Percentiles rank a stretch among this genome's conserved stretches.
Conservation (phyloP, 2,113 vertebrate species). For the Athene noctua region DNA sequence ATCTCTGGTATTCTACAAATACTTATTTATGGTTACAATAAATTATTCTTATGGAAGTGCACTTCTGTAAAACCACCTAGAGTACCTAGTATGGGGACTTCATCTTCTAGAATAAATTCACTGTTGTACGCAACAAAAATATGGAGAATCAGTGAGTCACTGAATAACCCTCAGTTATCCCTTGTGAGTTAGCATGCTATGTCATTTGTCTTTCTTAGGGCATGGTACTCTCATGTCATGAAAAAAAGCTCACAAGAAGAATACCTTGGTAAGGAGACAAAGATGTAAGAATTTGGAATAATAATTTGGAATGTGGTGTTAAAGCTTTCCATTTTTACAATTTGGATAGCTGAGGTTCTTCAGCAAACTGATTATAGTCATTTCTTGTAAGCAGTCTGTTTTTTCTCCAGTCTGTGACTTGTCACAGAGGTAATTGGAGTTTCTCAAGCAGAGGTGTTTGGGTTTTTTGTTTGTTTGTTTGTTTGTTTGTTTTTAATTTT, state of each 20-base stretch:
- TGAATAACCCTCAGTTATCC: background rate
- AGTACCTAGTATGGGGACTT: background rate
- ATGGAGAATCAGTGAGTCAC: background rate
- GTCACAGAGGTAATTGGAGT: background rate
- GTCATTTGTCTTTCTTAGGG: background rate
- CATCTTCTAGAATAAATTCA: background rate
- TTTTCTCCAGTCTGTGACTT: background rate
- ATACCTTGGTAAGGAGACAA: background rate
- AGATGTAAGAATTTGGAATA: background rate
- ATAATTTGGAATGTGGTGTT: background rate
- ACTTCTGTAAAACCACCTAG: background rate
- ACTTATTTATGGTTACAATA: slow-evolving; percentile 47
- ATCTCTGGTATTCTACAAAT: slow-evolving; percentile 28
- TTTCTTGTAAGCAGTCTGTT: background rate
- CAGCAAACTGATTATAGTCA: background rate
- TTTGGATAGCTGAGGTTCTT: background rate
- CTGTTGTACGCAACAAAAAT: background rate
- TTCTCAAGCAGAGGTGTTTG: background rate
- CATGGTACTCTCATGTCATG: background rate
- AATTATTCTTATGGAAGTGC: slow-evolving; percentile 4
- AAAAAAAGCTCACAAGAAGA: background rate
- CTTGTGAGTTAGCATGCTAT: background rate
- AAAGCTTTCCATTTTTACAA: background rate
- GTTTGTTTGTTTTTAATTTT: background rate
- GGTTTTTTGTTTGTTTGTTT: background rate